These are phyloP conservation scores for Apocrypta bakeri DNA, from an alignment of 1,140 invertebrate genomes.

Conservation along the genomic window DNA sequence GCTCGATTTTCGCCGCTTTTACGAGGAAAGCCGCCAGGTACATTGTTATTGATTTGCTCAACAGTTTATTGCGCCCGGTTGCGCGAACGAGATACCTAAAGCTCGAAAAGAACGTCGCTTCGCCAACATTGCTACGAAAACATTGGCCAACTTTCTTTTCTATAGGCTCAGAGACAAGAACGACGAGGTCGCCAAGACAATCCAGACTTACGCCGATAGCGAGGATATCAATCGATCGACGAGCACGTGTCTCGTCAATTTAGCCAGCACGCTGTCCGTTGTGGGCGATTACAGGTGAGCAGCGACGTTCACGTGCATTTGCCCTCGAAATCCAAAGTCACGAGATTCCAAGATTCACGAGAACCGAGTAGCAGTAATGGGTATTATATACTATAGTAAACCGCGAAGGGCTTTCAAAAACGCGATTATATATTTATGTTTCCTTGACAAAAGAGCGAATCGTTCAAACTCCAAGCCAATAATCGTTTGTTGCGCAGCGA, in stretches of 20 bases:
- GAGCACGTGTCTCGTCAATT: conserved; percentile 77
- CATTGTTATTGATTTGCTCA: not conserved
- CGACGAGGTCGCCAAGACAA: conserved; percentile 80
- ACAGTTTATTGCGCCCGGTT: not conserved
- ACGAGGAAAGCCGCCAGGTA: conserved; percentile 81
- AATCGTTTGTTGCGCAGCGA: conserved; percentile 69
- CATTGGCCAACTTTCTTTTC: not conserved
- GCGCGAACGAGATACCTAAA: not conserved
- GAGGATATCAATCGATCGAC: conserved; percentile 83
- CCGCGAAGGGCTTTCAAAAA: too few relatives aligned
- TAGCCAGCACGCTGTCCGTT: conserved; percentile 79
- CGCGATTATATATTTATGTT: too few relatives aligned
- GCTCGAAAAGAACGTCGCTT: not conserved
- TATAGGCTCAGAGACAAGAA: conserved; percentile 80
- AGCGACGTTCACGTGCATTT: too few relatives aligned
- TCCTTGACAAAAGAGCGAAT: too few relatives aligned
- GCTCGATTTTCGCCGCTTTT: conserved; percentile 79
- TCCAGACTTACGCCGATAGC: conserved; percentile 79
- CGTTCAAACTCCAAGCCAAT: too few relatives aligned
- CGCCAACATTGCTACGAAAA: too few relatives aligned
- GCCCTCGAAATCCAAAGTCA: too few relatives aligned
- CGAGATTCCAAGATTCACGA: too few relatives aligned
- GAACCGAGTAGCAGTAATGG: too few relatives aligned
- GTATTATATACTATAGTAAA: too few relatives aligned
- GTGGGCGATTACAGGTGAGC: conserved; percentile 79